Evolutionary conservation across 2,888 invertebrate species (phyloP), one percentile per base, ranked within the genome.

Genomic region (Steinernema hermaphroditum): DNA sequence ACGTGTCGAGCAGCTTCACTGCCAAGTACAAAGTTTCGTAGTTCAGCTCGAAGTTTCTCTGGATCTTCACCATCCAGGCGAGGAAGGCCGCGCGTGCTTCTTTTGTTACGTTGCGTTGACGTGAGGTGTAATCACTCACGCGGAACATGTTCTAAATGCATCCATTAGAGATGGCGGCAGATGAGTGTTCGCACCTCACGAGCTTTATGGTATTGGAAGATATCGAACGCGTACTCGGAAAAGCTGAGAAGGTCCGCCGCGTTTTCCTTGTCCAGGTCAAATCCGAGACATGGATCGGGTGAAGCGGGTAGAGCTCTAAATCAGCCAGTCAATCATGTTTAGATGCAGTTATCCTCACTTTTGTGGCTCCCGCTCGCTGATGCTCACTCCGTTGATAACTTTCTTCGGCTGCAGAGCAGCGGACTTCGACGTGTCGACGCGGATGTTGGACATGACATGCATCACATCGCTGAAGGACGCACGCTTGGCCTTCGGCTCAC

Each of bases 11-110:
- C 80, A 98, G 89, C 89, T 96, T 97, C 16, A 98, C 95, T 27
- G 94, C 95, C 87, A 96, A 90, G 88, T 98, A 98, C 8, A 98
- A 89, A 0, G 97, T 97, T 89, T 98, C 98, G 86, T 98, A 98
- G 88, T 97, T 97, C 43, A 98, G 90, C 88, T 97, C 97, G 87
- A 97, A 97, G 80, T 88, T 88, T 79, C 89, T 89, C 76, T 86
- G 85, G 54, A 86, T 72, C 87, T 97, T 96, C 54, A 98, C 96
- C 93, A 98, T 93, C 98, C 98, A 98, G 89, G 98, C 97, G 0
- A 98, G 92, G 1, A 98, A 90, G 27, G 96, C 90, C 0, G 94
- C 92, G 69, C 98, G 90, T 94, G 96, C 96, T 91, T 92, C 92
- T 46, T 91, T 89, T 0, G 92, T 92, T 73, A 97, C 89, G 79